A percentile compares a stretch with the other conserved stretches of the same genome.
Evolutionary conservation across 1,140 invertebrate species (phyloP).

Genomic region (Tetragnatha versicolor): DNA sequence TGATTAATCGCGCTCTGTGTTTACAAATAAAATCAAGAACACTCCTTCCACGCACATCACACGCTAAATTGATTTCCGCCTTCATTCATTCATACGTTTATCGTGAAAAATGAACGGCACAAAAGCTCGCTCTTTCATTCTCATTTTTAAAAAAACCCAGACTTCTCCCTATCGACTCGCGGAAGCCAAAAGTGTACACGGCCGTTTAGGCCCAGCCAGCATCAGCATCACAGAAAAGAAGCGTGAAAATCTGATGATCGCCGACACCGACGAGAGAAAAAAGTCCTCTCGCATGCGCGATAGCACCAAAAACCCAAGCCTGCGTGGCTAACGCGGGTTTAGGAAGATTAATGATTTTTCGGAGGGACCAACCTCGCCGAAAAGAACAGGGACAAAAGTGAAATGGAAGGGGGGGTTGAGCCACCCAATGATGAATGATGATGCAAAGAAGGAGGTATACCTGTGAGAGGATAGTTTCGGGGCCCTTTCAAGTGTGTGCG

Average conservation of each 20-base stretch:
- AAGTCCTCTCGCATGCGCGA: not conserved
- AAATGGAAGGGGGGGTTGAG: not conserved
- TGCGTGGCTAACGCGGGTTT: slow-evolving; percentile 27
- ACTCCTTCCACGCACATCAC: no score
- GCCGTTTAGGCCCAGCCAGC: no score
- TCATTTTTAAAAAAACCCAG: not conserved
- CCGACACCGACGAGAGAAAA: not conserved
- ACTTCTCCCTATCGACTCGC: not conserved
- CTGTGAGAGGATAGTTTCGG: no score
- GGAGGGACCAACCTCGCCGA: slow-evolving; percentile 7
- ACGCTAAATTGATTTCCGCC: no score
- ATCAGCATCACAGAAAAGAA: no score
- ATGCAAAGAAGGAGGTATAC: no score
- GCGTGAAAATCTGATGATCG: slow-evolving; percentile 6
- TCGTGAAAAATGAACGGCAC: not conserved
- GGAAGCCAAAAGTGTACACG: not conserved
- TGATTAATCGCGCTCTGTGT: no score
- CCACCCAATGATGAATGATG: slow-evolving; percentile 41
- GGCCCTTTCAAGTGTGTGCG: slow-evolving; percentile 20
- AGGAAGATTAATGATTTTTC: slow-evolving; percentile 53
- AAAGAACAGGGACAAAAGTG: slow-evolving; percentile 16
- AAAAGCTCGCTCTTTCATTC: not conserved
- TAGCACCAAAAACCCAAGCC: slow-evolving; percentile 2
- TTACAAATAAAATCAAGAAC: no score
- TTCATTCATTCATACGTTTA: not conserved